These are phyloP conservation scores for Eumeta japonica DNA, from an alignment of 1,140 invertebrate genomes.

Conservation along the genomic window DNA sequence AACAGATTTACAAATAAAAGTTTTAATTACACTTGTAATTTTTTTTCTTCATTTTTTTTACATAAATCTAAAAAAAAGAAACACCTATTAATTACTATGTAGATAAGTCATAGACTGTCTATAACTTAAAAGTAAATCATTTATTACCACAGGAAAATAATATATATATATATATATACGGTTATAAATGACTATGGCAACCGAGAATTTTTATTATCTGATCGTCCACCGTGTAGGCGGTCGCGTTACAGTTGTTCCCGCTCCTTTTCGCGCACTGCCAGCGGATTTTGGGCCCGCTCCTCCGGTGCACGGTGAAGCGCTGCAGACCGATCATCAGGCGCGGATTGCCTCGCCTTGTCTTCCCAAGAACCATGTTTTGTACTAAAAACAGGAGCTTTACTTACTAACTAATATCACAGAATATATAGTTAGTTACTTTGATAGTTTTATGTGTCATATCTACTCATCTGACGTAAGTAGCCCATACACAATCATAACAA, in stretches of 20 bases:
- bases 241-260: conserved; percentile 26
- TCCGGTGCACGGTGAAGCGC: conserved; percentile 35
- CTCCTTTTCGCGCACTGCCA: conserved; percentile 40
- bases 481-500: too few species aligned
- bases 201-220: conserved; percentile 30
- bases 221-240: conserved; percentile 38
- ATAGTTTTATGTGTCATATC: too few species aligned
- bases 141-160: too few species aligned
- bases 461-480: too few species aligned
- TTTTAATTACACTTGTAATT: not conserved
- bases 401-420: too few species aligned
- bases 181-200: conserved; percentile 30
- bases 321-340: conserved; percentile 27
- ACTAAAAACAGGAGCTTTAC: too few species aligned
- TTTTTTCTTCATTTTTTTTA: not conserved
- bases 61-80: not conserved
- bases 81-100: too few species aligned
- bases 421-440: too few species aligned
- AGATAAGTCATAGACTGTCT: too few species aligned
- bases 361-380: conserved; percentile 11
- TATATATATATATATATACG: too few species aligned
- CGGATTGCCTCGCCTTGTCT: conserved; percentile 26
- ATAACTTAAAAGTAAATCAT: too few species aligned
- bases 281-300: conserved; percentile 31
- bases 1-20: too few species aligned